These are phyloP conservation scores for Chionis minor DNA, from an alignment of 2,113 vertebrate genomes.

Conservation along the genomic window DNA sequence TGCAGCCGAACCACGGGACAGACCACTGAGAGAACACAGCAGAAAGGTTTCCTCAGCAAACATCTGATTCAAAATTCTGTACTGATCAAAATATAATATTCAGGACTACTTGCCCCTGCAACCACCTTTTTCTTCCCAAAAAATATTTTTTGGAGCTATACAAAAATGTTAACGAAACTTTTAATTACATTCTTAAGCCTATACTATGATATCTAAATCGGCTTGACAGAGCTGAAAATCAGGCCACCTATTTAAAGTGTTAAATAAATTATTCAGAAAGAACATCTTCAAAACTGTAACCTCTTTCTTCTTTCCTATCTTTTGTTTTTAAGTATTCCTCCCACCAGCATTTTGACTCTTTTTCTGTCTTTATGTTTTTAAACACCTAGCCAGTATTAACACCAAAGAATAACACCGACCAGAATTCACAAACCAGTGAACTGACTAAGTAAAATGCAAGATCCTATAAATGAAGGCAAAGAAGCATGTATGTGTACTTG, in stretches of 20 bases:
- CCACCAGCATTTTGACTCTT: not conserved
- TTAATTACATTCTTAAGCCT: not conserved
- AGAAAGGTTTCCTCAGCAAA: not conserved
- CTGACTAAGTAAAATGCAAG: not conserved
- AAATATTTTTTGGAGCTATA: not conserved
- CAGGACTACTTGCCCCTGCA: not conserved
- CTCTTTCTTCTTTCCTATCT: not conserved
- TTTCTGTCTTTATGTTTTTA: not conserved
- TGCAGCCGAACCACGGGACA: not conserved
- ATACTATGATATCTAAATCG: not conserved
- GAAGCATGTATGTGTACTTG: not conserved
- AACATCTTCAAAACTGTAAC: slow-evolving; percentile 18
- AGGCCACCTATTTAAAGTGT: not conserved
- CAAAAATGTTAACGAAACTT: not conserved
- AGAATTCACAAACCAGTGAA: not conserved
- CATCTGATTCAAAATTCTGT: not conserved
- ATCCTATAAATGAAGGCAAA: not conserved
- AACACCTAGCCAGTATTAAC: not conserved
- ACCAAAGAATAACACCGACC: not conserved
- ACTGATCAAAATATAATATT: not conserved
- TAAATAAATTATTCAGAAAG: slow-evolving; percentile 4
- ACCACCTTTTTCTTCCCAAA: not conserved
- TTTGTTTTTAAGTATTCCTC: not conserved
- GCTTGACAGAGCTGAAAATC: not conserved
- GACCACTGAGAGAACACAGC: not conserved